Conservation (phyloP, 2,888 invertebrate genomes). For the Stenoptilia bipunctidactyla region DNA sequence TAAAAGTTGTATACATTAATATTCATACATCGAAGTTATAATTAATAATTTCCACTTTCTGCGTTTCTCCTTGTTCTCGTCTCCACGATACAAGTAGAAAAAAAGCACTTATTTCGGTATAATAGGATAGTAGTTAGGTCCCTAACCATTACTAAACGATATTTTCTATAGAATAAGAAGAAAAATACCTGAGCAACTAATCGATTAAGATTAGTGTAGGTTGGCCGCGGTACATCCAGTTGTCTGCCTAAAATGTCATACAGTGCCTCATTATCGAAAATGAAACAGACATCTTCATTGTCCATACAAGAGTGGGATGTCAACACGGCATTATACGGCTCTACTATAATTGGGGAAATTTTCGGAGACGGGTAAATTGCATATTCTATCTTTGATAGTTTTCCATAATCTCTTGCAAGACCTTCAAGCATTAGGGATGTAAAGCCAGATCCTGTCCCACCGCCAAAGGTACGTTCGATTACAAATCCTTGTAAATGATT, state of each 20-base stretch:
- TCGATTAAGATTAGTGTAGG: slow-evolving; percentile 89
- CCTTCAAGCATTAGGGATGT: slow-evolving; percentile 76
- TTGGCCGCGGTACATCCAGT: slow-evolving; percentile 82
- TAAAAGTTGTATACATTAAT: too few relatives aligned
- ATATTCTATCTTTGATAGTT: slow-evolving; percentile 75
- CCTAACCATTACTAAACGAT: too few relatives aligned
- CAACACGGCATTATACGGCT: slow-evolving; percentile 81
- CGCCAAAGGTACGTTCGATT: slow-evolving; percentile 78
- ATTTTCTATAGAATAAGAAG: too few relatives aligned
- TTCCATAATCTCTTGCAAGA: slow-evolving; percentile 74
- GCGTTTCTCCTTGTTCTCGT: too few relatives aligned
- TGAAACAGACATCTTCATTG: slow-evolving; percentile 77
- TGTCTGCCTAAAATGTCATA: slow-evolving; percentile 82
- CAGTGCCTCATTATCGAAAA: slow-evolving; percentile 82
- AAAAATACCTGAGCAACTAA: slow-evolving; percentile 75
- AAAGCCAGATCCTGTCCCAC: slow-evolving; percentile 85
- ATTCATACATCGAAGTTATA: too few relatives aligned
- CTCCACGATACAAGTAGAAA: too few relatives aligned
- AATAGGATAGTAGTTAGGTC: too few relatives aligned
- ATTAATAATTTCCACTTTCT: too few relatives aligned
- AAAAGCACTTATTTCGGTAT: too few relatives aligned
- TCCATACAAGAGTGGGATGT: slow-evolving; percentile 79
- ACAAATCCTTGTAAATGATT: slow-evolving; percentile 74
- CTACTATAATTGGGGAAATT: slow-evolving; percentile 81
- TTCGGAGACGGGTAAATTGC: slow-evolving; percentile 88